Conservation (phyloP, 2,113 vertebrate species). For the Macroglossus sobrinus region DNA sequence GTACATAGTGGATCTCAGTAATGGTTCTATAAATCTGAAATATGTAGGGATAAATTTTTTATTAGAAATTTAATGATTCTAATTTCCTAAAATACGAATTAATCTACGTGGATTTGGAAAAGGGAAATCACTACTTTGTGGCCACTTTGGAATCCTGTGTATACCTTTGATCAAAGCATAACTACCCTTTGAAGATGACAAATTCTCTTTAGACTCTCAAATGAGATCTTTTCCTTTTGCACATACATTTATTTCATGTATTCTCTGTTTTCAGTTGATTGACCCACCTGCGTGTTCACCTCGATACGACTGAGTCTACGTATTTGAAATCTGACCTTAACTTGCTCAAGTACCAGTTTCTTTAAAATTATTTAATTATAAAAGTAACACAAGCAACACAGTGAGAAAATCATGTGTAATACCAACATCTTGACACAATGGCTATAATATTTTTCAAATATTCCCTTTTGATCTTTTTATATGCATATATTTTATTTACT, state of each 20-base stretch:
- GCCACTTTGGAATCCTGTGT: constrained; percentile 7
- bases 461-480: background rate
- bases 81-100: constrained; percentile 32
- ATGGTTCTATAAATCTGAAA: constrained; percentile 18
- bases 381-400: constrained; percentile 28
- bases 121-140: constrained; percentile 15
- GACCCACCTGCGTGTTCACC: background rate
- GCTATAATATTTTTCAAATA: constrained; percentile 24
- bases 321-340: constrained; percentile 44
- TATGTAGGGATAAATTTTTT: background rate
- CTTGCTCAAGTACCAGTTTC: constrained; percentile 35
- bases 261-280: background rate
- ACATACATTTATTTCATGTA: background rate
- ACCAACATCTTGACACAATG: background rate
- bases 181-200: constrained; percentile 9
- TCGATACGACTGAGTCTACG: background rate
- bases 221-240: background rate
- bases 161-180: constrained; percentile 28
- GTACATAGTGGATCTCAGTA: background rate
- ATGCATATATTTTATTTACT: constrained; percentile 21
- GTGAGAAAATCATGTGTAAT: background rate
- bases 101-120: constrained; percentile 29
- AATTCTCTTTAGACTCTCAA: constrained; percentile 14
- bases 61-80: constrained; percentile 30
- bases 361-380: constrained; percentile 40